Evolutionary conservation across 2,888 invertebrate genomes (phyloP), one percentile per base, ranked within the genome.

Genomic region (Acholoe squamosa): DNA sequence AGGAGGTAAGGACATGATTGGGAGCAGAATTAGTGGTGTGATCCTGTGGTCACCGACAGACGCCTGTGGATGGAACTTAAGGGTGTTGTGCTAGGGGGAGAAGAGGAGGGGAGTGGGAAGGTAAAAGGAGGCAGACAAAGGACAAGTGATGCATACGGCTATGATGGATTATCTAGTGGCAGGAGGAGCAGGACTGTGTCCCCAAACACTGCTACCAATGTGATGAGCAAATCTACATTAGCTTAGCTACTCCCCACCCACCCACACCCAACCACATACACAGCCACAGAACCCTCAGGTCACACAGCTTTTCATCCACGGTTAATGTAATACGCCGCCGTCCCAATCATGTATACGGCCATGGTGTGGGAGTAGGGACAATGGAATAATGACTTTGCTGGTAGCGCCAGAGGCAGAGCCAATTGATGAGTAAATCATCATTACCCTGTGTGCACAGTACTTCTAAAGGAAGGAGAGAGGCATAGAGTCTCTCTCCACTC

Each of bases 401-500:
- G 61, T 61, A 61, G 10, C 5, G n/a, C 61, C 61, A 1, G 61
- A 61, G 61, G 61, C 61, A 14, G 43, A 7, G 61, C 61, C 61
- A 19, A 61, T 0, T 22, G 71, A 25, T 71, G 71, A 71, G 25
- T 71, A 71, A 28, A 71, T 71, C 71, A 71, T 71, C 71, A 71
- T 71, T 71, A 71, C 71, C 28, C n/a, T 71, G 43, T 43, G 43
- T 43, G 43, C 10, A 43, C 43, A 43, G 43, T 43, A 43, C 43
- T 43, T 43, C 43, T 43, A 43, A 43, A 43, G 43, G 43, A 43
- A 10, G 5, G n/a, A n/a, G 43, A 43, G 43, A 3, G 10, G 43
- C 43, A 10, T 43, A 43, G 43, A 10, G 10, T 3, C 43, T n/a
- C n/a, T n/a, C n/a, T n/a, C n/a, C 3, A 10, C 43, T 43, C 43